Evolutionary conservation across 2,888 invertebrate genomes (phyloP).

Genomic region (Drosophila infuscata): DNA sequence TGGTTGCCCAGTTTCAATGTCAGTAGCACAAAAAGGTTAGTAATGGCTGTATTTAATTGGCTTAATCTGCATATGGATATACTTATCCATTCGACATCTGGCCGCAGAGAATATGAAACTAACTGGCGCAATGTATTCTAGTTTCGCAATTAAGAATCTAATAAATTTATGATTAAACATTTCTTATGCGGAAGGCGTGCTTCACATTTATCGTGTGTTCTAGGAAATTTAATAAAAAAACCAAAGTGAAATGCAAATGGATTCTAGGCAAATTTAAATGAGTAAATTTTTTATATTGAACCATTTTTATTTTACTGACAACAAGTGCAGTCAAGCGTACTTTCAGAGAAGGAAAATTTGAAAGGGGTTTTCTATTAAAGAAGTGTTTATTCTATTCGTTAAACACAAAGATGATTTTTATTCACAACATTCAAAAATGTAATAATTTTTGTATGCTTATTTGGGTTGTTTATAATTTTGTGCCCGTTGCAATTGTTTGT

Average conservation of each 20-base stretch:
- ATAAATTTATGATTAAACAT: conserved; percentile 7
- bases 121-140: not conserved
- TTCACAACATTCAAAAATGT: not conserved
- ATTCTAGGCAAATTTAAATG: not conserved
- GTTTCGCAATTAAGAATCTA: not conserved
- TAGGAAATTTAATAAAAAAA: no score
- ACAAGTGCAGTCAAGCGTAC: not conserved
- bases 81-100: conserved; percentile 8
- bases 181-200: not conserved
- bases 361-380: not conserved
- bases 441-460: not conserved
- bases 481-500: conserved; percentile 58
- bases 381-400: not conserved
- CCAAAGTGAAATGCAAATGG: not conserved
- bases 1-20: conserved; percentile 74
- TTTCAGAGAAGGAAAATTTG: not conserved
- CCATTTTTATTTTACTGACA: not conserved
- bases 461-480: conserved; percentile 23
- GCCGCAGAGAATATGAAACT: not conserved
- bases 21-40: conserved; percentile 68
- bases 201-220: not conserved
- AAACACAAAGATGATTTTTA: not conserved
- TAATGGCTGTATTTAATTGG: conserved; percentile 45
- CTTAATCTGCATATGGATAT: conserved; percentile 10
- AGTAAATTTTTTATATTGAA: not conserved